phyloP scores from a whole-genome alignment of 2,797 vertebrate genomes.

The Manis crassicaudata region DNA sequence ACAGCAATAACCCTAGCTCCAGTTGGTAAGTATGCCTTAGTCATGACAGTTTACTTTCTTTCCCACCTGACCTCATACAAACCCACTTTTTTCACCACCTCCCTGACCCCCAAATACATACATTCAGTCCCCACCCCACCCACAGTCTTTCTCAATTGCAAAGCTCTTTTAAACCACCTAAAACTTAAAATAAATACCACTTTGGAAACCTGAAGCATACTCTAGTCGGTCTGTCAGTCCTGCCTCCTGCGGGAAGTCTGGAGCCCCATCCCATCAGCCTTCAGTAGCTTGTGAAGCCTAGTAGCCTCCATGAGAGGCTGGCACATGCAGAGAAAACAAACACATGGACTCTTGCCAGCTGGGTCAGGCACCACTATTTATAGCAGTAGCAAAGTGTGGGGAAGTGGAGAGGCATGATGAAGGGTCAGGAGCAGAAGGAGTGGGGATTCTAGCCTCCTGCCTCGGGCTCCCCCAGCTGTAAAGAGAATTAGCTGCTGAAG shows the following conservation, averaged over 20 bases:
- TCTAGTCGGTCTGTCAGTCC: slow-evolving; percentile 64
- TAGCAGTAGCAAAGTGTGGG: slow-evolving; percentile 70
- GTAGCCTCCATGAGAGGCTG: slow-evolving; percentile 67
- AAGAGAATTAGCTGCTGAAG: background rate
- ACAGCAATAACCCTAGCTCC: slow-evolving; percentile 27
- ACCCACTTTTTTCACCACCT: slow-evolving; percentile 60
- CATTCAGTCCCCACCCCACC: slow-evolving; percentile 65
- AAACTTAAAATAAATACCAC: slow-evolving; percentile 96
- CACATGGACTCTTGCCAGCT: slow-evolving; percentile 82
- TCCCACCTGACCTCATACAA: slow-evolving; percentile 62
- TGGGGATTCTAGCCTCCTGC: background rate
- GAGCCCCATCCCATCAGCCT: slow-evolving; percentile 43
- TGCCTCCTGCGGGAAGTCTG: slow-evolving; percentile 59
- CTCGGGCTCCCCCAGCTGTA: background rate
- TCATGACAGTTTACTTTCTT: slow-evolving; percentile 83
- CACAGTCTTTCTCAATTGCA: slow-evolving; percentile 86
- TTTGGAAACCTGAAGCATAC: slow-evolving; percentile 86
- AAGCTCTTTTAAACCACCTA: slow-evolving; percentile 89
- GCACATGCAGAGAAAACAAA: slow-evolving; percentile 84
- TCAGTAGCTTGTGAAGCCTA: slow-evolving; percentile 47
- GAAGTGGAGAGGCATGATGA: slow-evolving; percentile 40
- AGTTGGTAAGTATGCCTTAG: slow-evolving; percentile 80
- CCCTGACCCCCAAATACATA: slow-evolving; percentile 51
- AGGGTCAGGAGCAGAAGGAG: background rate
- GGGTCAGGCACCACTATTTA: slow-evolving; percentile 78